Evolutionary conservation across 2,113 vertebrate species (phyloP), one percentile per base, ranked within the genome.

Genomic region (Prolemur simus): DNA sequence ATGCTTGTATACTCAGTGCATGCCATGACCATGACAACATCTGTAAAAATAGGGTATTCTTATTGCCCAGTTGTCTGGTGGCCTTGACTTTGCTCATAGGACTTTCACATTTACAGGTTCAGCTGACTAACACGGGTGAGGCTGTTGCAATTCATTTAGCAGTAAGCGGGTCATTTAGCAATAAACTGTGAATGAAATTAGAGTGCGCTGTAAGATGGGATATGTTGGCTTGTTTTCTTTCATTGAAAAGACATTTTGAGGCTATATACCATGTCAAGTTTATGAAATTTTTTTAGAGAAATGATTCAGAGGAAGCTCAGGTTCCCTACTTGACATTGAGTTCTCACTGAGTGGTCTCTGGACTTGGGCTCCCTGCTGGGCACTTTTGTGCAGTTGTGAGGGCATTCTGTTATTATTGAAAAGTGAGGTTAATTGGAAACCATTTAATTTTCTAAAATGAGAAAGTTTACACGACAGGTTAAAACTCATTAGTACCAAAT

Each of bases 81-180:
- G 68, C 74, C 90, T 93, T 98, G 47, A 45, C 84, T 98, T 85
- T 97, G 98, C 94, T 93, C 76, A 85, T 52, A 89, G 94, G 89
- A 97, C 89, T 97, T 52, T 73, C 15, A 63, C 0, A 37, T 96
- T 97, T 93, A 80, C 92, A 87, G 14, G 92, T 80, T 96, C 74
- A 81, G 91, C 84, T 92, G 92, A 90, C 95, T 87, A 60, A 93
- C 15, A 32, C 4, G 42, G 23, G 20, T 73, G 77, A 34, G 88
- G 71, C 87, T 58, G 1, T 92, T 8, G 14, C 87, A 13, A 8
- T 86, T 90, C 86, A 96, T 4, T 94, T 81, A 96, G 92, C 91
- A 27, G 1, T 97, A 95, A 95, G 83, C 88, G 66, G 60, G 78
- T 60, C 66, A 14, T 68, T 76, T 63, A 52, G 82, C 52, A 42